Evolutionary conservation across 2,113 vertebrate genomes (phyloP).

Genomic region (Murina feae): DNA sequence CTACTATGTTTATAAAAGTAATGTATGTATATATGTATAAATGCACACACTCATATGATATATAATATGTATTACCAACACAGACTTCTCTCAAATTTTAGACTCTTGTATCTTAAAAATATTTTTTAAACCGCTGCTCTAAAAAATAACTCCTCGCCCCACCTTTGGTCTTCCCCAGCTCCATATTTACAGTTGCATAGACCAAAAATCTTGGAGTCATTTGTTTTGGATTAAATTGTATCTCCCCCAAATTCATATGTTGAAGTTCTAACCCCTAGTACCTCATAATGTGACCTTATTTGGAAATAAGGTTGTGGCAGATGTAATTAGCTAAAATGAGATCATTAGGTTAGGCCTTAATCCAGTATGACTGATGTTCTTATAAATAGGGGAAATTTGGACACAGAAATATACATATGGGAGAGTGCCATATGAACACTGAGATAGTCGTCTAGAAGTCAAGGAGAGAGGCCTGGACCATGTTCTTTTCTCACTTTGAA

Average conservation of each 20-base stretch:
- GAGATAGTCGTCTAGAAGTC: neutral
- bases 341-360: neutral
- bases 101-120: neutral
- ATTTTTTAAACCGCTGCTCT: neutral
- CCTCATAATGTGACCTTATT: constrained; percentile 1
- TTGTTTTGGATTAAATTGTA: neutral
- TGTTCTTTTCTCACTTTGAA: neutral
- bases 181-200: neutral
- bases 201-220: neutral
- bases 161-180: neutral
- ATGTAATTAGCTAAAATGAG: constrained; percentile 30
- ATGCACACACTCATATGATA: neutral
- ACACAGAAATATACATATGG: neutral
- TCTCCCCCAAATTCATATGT: neutral
- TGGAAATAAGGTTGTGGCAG: neutral
- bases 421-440: neutral
- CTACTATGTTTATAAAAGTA: neutral
- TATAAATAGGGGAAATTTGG: neutral
- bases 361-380: neutral
- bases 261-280: neutral
- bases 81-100: neutral
- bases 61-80: neutral
- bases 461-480: neutral
- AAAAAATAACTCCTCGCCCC: neutral
- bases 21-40: neutral